Evolutionary conservation across 2,113 vertebrate species (phyloP).

Genomic region (Ptilonorhynchus violaceus): DNA sequence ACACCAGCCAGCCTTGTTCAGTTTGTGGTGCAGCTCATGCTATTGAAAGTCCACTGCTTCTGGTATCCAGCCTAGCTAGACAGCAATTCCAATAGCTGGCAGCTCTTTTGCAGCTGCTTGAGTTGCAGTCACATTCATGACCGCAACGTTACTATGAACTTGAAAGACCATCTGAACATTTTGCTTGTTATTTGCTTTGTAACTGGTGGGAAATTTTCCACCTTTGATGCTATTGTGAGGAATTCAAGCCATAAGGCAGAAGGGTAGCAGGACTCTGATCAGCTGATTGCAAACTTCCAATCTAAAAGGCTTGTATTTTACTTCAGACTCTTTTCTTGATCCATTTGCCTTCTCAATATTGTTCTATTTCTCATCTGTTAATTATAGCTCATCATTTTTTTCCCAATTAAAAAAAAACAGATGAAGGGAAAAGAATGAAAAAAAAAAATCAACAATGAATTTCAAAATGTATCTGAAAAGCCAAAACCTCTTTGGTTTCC

Average conservation of each 20-base stretch:
- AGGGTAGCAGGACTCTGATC: background rate
- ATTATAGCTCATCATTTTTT: background rate
- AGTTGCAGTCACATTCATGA: background rate
- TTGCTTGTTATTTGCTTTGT: background rate
- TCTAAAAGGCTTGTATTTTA: background rate
- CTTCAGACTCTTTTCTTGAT: background rate
- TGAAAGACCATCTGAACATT: background rate
- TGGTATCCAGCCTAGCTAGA: background rate
- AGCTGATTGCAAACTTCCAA: background rate
- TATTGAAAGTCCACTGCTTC: background rate
- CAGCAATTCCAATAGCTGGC: background rate
- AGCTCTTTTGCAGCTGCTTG: background rate
- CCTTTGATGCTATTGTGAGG: background rate
- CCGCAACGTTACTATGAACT: background rate
- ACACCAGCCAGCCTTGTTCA: background rate
- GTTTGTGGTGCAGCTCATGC: background rate
- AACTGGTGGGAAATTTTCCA: background rate
- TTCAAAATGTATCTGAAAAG: slow-evolving; percentile 27
- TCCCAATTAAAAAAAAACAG: background rate
- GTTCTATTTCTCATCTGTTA: background rate
- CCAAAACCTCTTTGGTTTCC: slow-evolving; percentile 13
- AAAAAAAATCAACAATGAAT: background rate
- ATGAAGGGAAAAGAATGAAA: background rate
- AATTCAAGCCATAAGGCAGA: background rate
- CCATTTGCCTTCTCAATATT: background rate